Evolutionary conservation across 1,140 invertebrate species (phyloP).

Genomic region (Zaprionus lachaisei): DNA sequence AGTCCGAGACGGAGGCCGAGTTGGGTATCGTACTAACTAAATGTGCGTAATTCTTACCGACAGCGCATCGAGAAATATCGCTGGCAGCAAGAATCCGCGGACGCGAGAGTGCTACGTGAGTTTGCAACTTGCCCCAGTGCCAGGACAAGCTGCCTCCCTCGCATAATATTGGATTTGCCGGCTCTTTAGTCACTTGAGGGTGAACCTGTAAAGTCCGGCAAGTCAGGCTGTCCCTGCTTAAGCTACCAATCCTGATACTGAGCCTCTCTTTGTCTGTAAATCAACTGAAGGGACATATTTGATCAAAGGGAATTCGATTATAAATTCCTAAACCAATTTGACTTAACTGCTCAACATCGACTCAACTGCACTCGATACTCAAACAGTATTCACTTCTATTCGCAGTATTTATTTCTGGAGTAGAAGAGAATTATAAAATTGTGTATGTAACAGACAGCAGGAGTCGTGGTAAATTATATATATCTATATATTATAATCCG

Average conservation of each 20-base stretch:
- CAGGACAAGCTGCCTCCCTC: neutral
- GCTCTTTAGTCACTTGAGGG: constrained; percentile 17
- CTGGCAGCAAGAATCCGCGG: constrained; percentile 48
- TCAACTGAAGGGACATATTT: constrained; percentile 11
- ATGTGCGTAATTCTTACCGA: constrained; percentile 81
- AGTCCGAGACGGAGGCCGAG: too few species aligned
- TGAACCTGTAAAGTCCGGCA: neutral
- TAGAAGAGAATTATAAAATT: too few species aligned
- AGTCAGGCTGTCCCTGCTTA: neutral
- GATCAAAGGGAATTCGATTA: constrained; percentile 2
- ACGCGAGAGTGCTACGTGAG: constrained; percentile 56
- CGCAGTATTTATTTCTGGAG: neutral
- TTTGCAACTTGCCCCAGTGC: constrained; percentile 56
- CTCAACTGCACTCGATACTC: constrained; percentile 1
- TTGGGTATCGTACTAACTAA: constrained; percentile 55
- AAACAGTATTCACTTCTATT: constrained; percentile 20
- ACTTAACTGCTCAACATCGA: neutral
- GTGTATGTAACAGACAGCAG: too few species aligned
- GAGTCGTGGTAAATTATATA: too few species aligned
- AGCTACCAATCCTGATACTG: too few species aligned
- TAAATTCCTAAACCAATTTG: constrained; percentile 3
- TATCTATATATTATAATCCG: too few species aligned
- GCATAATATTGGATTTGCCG: constrained; percentile 53
- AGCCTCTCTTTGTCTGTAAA: neutral
- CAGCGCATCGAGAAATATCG: constrained; percentile 75